Evolutionary conservation across 1,140 invertebrate genomes (phyloP), one percentile per base, ranked within the genome.

Genomic region (Zaprionus capensis): DNA sequence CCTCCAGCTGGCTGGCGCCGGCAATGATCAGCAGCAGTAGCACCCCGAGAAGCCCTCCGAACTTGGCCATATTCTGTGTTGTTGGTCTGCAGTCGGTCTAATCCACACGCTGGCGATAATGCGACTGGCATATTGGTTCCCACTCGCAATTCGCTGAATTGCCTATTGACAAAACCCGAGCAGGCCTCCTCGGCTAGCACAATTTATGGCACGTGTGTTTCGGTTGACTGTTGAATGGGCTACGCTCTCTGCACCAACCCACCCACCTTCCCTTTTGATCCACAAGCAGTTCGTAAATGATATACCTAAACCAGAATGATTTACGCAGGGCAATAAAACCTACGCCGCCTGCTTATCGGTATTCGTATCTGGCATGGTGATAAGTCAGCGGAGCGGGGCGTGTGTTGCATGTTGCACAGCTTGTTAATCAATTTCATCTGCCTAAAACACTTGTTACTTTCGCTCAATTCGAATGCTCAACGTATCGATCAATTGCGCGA

Each of bases 61-160:
- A 26, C 15, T 61, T 44, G 56, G 20, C 28, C 53, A 76, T 67
- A 64, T 34, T 34, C 31, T 34, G 31, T 34, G 31, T 17, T 65
- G 36, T 17, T n/a, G n/a, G 15, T 66, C 22, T n/a, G 11, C 15
- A 36, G 31, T 22, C 56, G 36, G 58, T 57, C 82, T 78, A 65
- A 62, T 72, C 66, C 85, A 62, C 44, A 55, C 65, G 97, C 98
- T 57, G 71, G 57, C 63, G 28, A 73, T 77, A 80, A 68, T 66
- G 49, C 69, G 85, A 86, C 83, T 85, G 72, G 82, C 14, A 38
- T 0, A 44, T 44, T n/a, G n/a, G 41, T 44, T n/a, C 6, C 2
- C 41, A 6, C 7, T 7, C 36, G 28, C 4, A 17, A 44, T 17
- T 36, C 12, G 28, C 38, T 26, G 24, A 55, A 26, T 15, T 28